phyloP scores from a whole-genome alignment of 2,888 invertebrate genomes.

The Helicoverpa assulta region DNA sequence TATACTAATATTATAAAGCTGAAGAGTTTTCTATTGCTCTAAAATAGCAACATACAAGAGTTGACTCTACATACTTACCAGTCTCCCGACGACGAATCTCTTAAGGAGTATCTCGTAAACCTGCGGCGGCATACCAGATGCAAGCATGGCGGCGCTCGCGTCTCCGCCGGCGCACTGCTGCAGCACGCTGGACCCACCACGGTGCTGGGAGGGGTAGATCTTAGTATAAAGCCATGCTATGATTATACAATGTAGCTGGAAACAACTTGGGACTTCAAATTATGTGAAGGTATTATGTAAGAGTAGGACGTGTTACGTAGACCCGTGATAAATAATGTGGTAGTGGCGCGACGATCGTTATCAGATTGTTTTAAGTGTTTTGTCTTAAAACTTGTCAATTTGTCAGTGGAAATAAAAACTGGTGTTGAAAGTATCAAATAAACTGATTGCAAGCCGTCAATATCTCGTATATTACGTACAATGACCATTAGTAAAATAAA shows the following conservation, averaged over 20 bases:
- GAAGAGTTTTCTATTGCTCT: no score
- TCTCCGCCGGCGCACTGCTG: conserved; percentile 34
- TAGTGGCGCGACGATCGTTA: no score
- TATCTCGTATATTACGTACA: background rate
- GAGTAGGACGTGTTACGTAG: no score
- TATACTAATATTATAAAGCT: no score
- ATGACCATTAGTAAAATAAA: background rate
- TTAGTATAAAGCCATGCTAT: no score
- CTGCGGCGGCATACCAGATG: conserved; percentile 45
- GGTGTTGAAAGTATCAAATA: background rate
- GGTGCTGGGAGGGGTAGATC: conserved; percentile 30
- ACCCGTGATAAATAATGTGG: no score
- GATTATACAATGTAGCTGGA: no score
- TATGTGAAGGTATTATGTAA: no score
- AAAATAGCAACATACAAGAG: no score
- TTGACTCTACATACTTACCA: conserved; percentile 47
- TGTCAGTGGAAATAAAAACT: background rate
- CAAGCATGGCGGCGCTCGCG: conserved; percentile 44
- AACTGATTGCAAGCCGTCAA: background rate
- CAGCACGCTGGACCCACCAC: conserved; percentile 35
- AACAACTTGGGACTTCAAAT: no score
- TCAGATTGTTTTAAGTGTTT: background rate
- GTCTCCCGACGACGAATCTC: conserved; percentile 42
- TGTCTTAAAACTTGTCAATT: background rate
- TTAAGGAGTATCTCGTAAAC: conserved; percentile 43